Evolutionary conservation across 2,113 vertebrate species (phyloP).

Genomic region (human (Homo sapiens)): DNA sequence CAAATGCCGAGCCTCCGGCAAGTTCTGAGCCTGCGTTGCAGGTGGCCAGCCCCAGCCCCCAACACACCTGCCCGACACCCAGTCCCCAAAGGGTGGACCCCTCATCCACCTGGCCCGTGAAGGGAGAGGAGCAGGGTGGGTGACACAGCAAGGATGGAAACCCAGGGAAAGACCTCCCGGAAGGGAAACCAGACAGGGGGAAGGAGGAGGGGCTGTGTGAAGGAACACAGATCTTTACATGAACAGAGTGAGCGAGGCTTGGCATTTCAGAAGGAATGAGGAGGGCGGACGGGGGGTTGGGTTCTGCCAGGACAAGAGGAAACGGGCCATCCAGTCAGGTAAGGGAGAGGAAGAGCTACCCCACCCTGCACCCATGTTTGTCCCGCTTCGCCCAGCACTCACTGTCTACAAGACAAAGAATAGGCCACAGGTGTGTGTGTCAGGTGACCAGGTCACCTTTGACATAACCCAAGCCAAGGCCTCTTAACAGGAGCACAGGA

Average conservation of each 20-base stretch:
- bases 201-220: fast-evolving
- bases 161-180: neutral
- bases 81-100: neutral
- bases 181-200: neutral
- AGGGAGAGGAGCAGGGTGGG: neutral
- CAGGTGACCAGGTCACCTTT: neutral
- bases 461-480: neutral
- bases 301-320: neutral
- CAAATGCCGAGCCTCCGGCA: fast-evolving
- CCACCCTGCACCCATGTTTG: neutral
- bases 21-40: fast-evolving
- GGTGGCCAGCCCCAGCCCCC: neutral
- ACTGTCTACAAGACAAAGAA: neutral
- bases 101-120: neutral
- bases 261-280: neutral
- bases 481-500: too few species aligned
- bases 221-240: fast-evolving
- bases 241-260: fast-evolving
- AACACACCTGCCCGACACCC: neutral
- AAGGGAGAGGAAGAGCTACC: too few species aligned
- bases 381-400: neutral
- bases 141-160: neutral
- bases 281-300: fast-evolving
- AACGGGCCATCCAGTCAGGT: neutral
- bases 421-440: fast-evolving